Base-by-base conservation (phyloP, 1,140 invertebrate genomes). In the Plodia interpunctella region DNA sequence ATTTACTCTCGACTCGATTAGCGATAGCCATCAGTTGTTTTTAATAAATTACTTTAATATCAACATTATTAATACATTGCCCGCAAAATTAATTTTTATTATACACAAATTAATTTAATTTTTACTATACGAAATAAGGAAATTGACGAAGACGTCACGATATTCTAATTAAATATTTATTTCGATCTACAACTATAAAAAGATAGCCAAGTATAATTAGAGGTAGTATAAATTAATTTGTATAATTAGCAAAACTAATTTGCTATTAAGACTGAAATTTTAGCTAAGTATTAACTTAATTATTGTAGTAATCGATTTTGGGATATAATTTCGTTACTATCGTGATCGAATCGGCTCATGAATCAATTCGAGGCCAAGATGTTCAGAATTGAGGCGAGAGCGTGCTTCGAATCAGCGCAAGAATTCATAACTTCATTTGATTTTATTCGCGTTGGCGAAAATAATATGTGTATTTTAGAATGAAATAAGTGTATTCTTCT, bases 281-380 rank as follows among this genome's bases (percentile, higher is more conserved):
- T 2, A 35, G 32, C 1, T 9, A 25, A 25, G 21, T 25, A 25
- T 25, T 35, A n/a, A 35, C 8, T 11, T 35, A 35, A 35, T 35
- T 35, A 9, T 35, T 35, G 32, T 3, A 35, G 10, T 35, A 35
- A 35, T 35, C 32, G 32, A 35, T 35, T 35, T 35, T 35, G 10
- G 4, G 32, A 35, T 35, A 35, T 35, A 35, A 10, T 10, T 35
- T 35, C 32, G 32, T 5, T 11, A 3, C 32, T 5, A 35, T 35
- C 32, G 32, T 35, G 32, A 35, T 35, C 8, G 32, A n/a, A n/a
- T 9, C 8, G 4, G 2, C 49, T 25, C 44, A 54, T 28, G 44
- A 52, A 63, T 59, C 35, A 53, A 52, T 35, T 49, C 52, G 54
- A 59, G 52, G 57, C 50, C 59, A 57, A 59, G 54, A 44, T 35